A percentile compares a stretch with the other conserved stretches of the same genome.
Evolutionary conservation across 1,140 invertebrate genomes (phyloP).

Genomic region (Drosophila ogumai): DNA sequence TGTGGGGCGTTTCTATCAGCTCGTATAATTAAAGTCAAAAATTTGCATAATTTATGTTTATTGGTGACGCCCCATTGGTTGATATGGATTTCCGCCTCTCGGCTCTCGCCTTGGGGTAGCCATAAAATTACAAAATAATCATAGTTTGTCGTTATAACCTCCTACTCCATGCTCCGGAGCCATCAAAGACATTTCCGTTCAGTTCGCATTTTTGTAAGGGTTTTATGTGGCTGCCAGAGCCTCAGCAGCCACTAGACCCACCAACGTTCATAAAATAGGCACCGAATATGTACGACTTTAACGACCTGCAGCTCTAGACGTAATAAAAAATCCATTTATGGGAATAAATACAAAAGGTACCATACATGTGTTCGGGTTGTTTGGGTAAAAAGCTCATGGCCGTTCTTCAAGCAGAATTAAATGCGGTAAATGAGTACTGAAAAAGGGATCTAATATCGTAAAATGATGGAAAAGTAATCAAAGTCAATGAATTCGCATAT

Average conservation of each 20-base stretch:
- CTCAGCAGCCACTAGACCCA: constrained; percentile 24
- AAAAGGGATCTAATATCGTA: constrained; percentile 14
- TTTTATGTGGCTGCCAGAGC: constrained; percentile 41
- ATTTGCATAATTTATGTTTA: constrained; percentile 82
- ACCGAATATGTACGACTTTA: constrained; percentile 62
- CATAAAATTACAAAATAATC: constrained; percentile 68
- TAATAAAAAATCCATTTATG: constrained; percentile 66
- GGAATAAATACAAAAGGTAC: constrained; percentile 48
- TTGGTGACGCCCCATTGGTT: constrained; percentile 62
- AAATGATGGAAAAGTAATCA: constrained; percentile 15
- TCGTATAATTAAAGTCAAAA: constrained; percentile 75
- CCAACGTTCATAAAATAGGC: constrained; percentile 50
- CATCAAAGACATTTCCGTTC: constrained; percentile 37
- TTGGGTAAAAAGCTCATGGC: constrained; percentile 8
- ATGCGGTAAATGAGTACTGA: constrained; percentile 19
- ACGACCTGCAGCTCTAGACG: constrained; percentile 63
- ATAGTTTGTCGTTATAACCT: constrained; percentile 39
- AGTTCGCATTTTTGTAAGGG: constrained; percentile 49
- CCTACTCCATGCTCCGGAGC: constrained; percentile 4
- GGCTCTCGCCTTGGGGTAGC: constrained; percentile 13
- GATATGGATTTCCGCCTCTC: constrained; percentile 14
- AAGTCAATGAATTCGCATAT: constrained; percentile 3
- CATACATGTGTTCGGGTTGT: constrained; percentile 6
- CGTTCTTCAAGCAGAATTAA: constrained; percentile 35
- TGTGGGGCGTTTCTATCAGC: constrained; percentile 45